phyloP scores from a whole-genome alignment of 2,797 vertebrate species.

The Alcedo quadribrachys region DNA sequence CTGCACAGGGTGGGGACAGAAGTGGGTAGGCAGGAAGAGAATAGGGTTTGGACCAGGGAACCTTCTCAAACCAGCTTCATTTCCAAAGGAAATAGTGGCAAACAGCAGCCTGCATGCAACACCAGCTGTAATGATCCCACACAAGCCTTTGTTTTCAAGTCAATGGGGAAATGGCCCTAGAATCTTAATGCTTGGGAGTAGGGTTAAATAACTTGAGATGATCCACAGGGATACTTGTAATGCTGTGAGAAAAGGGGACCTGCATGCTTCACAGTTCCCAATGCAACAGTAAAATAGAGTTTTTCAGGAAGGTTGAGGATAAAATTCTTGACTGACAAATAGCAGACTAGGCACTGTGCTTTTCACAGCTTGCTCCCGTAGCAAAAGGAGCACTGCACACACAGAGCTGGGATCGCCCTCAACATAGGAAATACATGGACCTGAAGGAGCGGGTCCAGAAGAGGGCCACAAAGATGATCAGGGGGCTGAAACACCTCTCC shows the following conservation, averaged over 20 bases:
- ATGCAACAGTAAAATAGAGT: not conserved
- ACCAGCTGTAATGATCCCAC: not conserved
- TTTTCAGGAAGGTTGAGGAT: not conserved
- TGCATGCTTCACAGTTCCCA: not conserved
- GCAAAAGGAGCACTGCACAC: not conserved
- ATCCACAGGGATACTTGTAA: not conserved
- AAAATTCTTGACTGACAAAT: not conserved
- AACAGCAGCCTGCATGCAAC: not conserved
- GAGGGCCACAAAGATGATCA: no score
- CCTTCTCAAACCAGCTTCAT: not conserved
- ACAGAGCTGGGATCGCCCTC: not conserved
- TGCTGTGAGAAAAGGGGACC: not conserved
- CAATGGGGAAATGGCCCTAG: not conserved
- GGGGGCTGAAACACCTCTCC: no score
- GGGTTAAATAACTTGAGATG: not conserved
- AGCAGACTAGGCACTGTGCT: not conserved
- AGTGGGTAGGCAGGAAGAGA: rapidly evolving
- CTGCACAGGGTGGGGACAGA: rapidly evolving
- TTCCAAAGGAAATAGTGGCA: not conserved
- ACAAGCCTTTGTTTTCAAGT: not conserved
- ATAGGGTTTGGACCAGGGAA: rapidly evolving
- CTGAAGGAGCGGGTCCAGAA: no score
- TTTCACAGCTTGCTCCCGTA: not conserved
- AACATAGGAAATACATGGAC: no score
- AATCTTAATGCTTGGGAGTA: not conserved